Percentiles rank a stretch among this genome's conserved stretches.
phyloP scores from a whole-genome alignment of 2,113 vertebrate genomes.

The Macquaria australasica region DNA sequence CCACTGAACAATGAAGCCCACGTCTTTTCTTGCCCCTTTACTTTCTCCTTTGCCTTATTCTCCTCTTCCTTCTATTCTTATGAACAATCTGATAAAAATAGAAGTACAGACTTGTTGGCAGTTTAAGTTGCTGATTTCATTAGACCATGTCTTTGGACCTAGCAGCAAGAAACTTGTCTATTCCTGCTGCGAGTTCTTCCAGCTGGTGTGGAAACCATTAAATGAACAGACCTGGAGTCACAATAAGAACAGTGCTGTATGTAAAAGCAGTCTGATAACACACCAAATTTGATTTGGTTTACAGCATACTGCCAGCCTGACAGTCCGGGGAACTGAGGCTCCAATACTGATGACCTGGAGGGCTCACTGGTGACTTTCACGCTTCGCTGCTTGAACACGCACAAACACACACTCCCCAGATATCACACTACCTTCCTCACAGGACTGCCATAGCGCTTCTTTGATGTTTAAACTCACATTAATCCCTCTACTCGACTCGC shows the following conservation, averaged over 20 bases:
- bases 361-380: slow-evolving; percentile 44
- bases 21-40: neutral
- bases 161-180: neutral
- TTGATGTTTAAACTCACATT: slow-evolving; percentile 36
- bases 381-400: slow-evolving; percentile 34
- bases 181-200: neutral
- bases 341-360: neutral
- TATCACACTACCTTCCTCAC: slow-evolving; percentile 13
- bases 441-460: neutral
- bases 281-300: neutral
- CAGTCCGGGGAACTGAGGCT: slow-evolving; percentile 5
- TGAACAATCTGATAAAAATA: neutral
- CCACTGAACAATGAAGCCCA: neutral
- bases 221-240: neutral
- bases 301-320: neutral
- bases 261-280: slow-evolving; percentile 6
- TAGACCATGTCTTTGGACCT: neutral
- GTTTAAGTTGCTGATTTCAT: neutral
- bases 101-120: neutral
- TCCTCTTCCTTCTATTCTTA: neutral
- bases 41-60: neutral
- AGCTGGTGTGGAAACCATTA: neutral
- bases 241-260: neutral
- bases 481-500: slow-evolving; percentile 7
- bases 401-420: slow-evolving; percentile 19